Evolutionary conservation across 2,888 invertebrate species (phyloP), one percentile per base, ranked within the genome.

Genomic region (Lycocerus yunnanus): DNA sequence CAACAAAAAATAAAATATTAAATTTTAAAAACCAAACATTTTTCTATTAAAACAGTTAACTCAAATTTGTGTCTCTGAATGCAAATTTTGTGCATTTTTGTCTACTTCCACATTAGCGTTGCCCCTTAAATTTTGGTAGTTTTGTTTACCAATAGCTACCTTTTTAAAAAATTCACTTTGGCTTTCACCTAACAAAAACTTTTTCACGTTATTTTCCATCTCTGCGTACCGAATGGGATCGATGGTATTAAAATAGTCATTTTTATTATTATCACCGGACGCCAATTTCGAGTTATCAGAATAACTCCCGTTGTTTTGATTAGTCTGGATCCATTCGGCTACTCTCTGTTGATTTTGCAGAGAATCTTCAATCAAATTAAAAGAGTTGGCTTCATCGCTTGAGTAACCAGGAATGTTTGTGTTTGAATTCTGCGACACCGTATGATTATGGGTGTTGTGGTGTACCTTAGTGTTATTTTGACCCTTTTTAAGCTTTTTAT

Each of bases 151-250:
- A 43, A 85, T 81, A 71, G 85, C 85, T 1, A 85, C 85, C 20
- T 84, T 85, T 77, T 85, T 85, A 75, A 84, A 78, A 78, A 86
- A 84, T 65, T 85, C 85, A 27, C 59, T 75, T 10, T 75, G 75
- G 71, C 83, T 85, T 76, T 86, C 85, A 2, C 86, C 86, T 75
- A 93, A 88, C 80, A 93, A 86, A 85, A 93, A 93, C 84, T 92
- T 91, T 85, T 93, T 93, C n/a, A 93, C 93, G 84, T 93, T 93
- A 83, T 93, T 92, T 84, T 93, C 93, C 93, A 93, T 93, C 84
- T 93, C 90, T 15, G 92, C 92, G 80, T 93, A 90, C 84, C 84
- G 86, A 24, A 85, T 87, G 10, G 86, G 83, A 77, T 87, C 87
- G 71, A 88, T 86, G 72, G 85, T 86, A 24, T 83, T 83, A 63